These are phyloP conservation scores for Pasiphila rectangulata DNA, from an alignment of 2,888 invertebrate genomes.

Conservation along the genomic window DNA sequence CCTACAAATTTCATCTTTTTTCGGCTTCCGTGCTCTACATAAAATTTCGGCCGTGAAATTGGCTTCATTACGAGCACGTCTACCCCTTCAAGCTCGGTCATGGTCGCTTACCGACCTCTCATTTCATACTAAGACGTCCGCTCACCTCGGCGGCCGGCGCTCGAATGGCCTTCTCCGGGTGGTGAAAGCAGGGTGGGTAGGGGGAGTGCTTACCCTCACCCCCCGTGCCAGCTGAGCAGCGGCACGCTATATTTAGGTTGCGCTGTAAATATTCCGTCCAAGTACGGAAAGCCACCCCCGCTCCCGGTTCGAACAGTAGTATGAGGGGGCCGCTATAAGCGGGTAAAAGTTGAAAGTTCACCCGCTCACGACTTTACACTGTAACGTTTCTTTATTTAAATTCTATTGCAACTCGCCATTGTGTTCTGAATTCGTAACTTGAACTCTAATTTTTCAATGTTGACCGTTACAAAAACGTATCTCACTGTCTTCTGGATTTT, in stretches of 20 bases:
- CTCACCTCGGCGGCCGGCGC: conserved; percentile 61
- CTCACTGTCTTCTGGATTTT: conserved; percentile 55
- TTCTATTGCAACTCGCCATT: conserved; percentile 81
- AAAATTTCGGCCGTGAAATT: conserved; percentile 62
- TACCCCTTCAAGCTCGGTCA: conserved; percentile 66
- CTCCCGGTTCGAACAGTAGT: conserved; percentile 34
- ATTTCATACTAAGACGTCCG: conserved; percentile 57
- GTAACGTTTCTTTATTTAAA: conserved; percentile 79
- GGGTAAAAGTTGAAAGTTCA: conserved; percentile 80
- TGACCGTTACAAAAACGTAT: conserved; percentile 48
- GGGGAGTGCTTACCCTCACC: conserved; percentile 71
- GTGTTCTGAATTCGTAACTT: conserved; percentile 69
- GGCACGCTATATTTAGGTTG: conserved; percentile 80
- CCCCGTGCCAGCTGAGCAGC: conserved; percentile 76
- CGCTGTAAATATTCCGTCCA: conserved; percentile 79
- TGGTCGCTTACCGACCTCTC: conserved; percentile 58
- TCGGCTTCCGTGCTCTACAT: conserved; percentile 39
- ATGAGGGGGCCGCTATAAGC: conserved; percentile 53
- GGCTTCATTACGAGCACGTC: conserved; percentile 57
- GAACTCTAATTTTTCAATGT: conserved; percentile 66
- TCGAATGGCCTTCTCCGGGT: conserved; percentile 64
- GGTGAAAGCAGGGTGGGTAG: conserved; percentile 39
- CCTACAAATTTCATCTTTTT: too few species aligned
- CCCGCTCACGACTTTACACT: conserved; percentile 69
- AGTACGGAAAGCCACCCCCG: conserved; percentile 66